Evolutionary conservation across 2,797 vertebrate species (phyloP), one percentile per base, ranked within the genome.

Genomic region (Sarcoramphus papa): DNA sequence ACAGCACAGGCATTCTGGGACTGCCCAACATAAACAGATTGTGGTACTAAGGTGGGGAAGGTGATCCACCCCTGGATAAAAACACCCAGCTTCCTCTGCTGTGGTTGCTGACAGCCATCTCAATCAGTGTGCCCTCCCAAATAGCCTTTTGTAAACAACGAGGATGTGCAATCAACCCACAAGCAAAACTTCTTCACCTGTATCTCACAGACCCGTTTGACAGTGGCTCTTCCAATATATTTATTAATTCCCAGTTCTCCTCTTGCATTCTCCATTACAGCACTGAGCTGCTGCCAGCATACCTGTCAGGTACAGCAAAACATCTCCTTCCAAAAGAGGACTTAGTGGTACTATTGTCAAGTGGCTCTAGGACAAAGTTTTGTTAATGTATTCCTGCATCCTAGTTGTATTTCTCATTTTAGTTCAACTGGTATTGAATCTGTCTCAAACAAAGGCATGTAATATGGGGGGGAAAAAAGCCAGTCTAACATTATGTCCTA

Each of bases 131-230:
- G 33, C 35, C 7, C 30, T 74, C 30, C 27, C 31, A 31, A 70
- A 43, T 30, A 70, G 23, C 10, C 16, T 50, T 67, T 8, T 73
- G 40, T 60, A 70, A 85, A 47, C 31, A 47, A 79, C 0, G 0
- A 53, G 12, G 10, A 54, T 0, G 4, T 13, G 24, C 0, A 0
- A 75, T 28, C 65, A 35, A 35, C 28, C 27, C 21, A 30, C 15
- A 60, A 40, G 14, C 57, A 31, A 88, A 69, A 27, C 25, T 60
- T 62, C 20, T 20, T 15, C 51, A 85, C 18, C 37, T 84, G 27
- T 30, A 65, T 35, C 53, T n/a, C 22, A 12, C 19, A 63, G 18
- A 68, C 12, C 59, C 3, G 0, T 64, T 19, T 50, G 19, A 84
- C 48, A 78, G 12, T 6, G 10, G 19, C 12, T 78, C 28, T 75